phyloP scores from a whole-genome alignment of 2,888 invertebrate genomes.

The Nebria brevicollis region DNA sequence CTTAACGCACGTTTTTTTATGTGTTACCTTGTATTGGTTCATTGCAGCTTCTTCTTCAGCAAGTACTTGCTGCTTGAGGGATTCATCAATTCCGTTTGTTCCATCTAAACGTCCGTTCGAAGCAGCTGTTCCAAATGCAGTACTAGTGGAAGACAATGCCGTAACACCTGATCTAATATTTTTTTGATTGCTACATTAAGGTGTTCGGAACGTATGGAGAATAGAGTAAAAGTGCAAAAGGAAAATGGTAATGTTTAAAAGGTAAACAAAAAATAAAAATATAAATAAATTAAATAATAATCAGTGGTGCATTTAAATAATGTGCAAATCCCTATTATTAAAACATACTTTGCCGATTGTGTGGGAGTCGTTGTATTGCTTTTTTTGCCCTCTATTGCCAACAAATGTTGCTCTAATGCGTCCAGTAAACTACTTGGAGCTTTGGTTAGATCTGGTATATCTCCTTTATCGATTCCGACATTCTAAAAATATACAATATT shows the following conservation, averaged over 20 bases:
- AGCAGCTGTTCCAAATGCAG: slow-evolving; percentile 86
- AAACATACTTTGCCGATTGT: slow-evolving; percentile 78
- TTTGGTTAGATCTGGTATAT: slow-evolving; percentile 97
- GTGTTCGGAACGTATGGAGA: slow-evolving; percentile 49
- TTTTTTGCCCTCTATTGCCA: slow-evolving; percentile 92
- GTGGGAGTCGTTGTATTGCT: slow-evolving; percentile 86
- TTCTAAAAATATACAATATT: slow-evolving; percentile 65
- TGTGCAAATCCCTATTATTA: slow-evolving; percentile 17
- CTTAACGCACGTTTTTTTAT: background rate
- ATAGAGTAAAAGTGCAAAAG: slow-evolving; percentile 46
- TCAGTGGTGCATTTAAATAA: slow-evolving; percentile 41
- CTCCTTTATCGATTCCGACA: slow-evolving; percentile 98
- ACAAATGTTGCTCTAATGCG: slow-evolving; percentile 95
- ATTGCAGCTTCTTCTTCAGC: slow-evolving; percentile 97
- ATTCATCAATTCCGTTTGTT: slow-evolving; percentile 85
- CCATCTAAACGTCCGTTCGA: slow-evolving; percentile 76
- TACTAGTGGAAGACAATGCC: slow-evolving; percentile 87
- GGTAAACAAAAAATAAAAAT: slow-evolving; percentile 49
- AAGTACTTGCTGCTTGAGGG: slow-evolving; percentile 83
- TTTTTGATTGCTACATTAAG: slow-evolving; percentile 78
- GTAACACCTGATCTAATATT: slow-evolving; percentile 90
- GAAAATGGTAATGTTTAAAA: slow-evolving; percentile 20
- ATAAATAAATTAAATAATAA: slow-evolving; percentile 47
- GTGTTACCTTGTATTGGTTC: slow-evolving; percentile 90
- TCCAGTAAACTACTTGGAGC: slow-evolving; percentile 97